Percentiles rank a stretch among this genome's conserved stretches.
phyloP scores from a whole-genome alignment of 2,113 vertebrate species.

The Nematolebias whitei region DNA sequence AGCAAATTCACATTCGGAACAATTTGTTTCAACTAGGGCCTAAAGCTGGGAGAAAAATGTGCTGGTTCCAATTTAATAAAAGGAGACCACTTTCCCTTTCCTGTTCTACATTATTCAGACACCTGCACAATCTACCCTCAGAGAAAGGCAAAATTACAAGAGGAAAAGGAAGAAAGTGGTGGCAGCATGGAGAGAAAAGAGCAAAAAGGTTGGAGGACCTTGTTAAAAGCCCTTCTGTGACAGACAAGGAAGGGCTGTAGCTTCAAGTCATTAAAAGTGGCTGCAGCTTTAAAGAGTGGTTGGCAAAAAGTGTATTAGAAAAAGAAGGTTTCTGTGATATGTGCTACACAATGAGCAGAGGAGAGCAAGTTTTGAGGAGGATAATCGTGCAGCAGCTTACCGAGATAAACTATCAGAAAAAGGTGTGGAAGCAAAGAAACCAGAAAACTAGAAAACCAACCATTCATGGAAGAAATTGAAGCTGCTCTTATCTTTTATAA shows the following conservation, averaged over 20 bases:
- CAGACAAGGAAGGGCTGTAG: slow-evolving; percentile 50
- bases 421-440: slow-evolving; percentile 15
- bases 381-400: slow-evolving; percentile 5
- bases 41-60: slow-evolving; percentile 13
- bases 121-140: slow-evolving; percentile 42
- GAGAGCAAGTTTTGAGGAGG: slow-evolving; percentile 1
- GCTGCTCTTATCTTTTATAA: background rate
- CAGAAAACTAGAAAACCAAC: slow-evolving; percentile 10
- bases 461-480: slow-evolving; percentile 5
- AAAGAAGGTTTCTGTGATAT: slow-evolving; percentile 6
- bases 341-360: slow-evolving; percentile 12
- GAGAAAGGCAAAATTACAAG: slow-evolving; percentile 40
- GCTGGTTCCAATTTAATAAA: slow-evolving; percentile 33
- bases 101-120: slow-evolving; percentile 10
- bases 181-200: slow-evolving; percentile 48
- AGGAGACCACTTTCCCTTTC: slow-evolving; percentile 19
- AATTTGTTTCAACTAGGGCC: slow-evolving; percentile 4
- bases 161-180: slow-evolving; percentile 27
- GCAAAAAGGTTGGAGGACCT: slow-evolving; percentile 59
- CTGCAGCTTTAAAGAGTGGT: slow-evolving; percentile 41
- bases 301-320: slow-evolving; percentile 8
- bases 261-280: slow-evolving; percentile 64
- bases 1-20: slow-evolving; percentile 1
- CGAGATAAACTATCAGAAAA: background rate
- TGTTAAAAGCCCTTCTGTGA: slow-evolving; percentile 71